phyloP scores from a whole-genome alignment of 2,113 vertebrate species.

The Hylia prasina region DNA sequence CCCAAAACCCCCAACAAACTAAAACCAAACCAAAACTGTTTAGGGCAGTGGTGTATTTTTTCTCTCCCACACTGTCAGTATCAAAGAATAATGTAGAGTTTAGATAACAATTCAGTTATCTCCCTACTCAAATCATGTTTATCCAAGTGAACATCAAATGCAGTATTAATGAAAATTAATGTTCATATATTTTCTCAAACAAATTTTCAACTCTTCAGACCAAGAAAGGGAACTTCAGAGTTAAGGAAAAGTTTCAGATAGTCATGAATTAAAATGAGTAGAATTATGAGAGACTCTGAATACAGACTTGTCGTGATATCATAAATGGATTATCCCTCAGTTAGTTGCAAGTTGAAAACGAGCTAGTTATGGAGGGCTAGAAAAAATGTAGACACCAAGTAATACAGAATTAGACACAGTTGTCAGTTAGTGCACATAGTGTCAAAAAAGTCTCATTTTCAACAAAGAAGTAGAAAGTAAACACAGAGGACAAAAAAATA shows the following conservation, averaged over 20 bases:
- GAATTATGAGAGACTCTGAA: background rate
- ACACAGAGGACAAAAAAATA: background rate
- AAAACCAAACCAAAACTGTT: background rate
- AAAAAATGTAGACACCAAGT: background rate
- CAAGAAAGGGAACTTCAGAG: background rate
- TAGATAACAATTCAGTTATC: background rate
- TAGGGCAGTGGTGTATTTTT: background rate
- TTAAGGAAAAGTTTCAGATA: background rate
- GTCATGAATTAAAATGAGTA: background rate
- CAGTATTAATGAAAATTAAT: background rate
- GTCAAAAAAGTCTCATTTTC: background rate
- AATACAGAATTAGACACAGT: background rate
- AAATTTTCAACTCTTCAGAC: background rate
- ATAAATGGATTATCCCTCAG: background rate
- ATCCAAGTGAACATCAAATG: background rate
- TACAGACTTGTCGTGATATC: background rate
- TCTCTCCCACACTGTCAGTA: background rate
- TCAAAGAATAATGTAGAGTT: background rate
- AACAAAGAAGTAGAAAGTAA: constrained; percentile 21
- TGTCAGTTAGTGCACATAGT: background rate
- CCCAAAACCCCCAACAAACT: background rate
- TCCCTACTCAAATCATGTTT: background rate
- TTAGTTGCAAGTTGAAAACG: background rate
- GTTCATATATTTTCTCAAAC: background rate
- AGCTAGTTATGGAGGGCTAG: background rate